These are phyloP conservation scores for Ceratosolen fusciceps DNA, from an alignment of 1,140 invertebrate species.

Conservation along the genomic window DNA sequence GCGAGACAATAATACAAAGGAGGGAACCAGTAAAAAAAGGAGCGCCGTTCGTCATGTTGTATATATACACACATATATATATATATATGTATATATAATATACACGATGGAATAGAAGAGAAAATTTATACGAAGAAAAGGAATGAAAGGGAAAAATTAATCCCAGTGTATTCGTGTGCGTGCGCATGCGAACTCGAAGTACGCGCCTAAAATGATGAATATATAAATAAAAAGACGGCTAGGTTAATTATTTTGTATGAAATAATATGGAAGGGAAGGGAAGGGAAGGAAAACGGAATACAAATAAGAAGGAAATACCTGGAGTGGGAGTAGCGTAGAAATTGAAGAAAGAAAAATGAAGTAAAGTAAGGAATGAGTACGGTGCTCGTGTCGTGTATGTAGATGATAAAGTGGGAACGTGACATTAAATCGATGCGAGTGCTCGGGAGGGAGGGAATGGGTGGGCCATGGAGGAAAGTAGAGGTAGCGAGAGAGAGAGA, in stretches of 20 bases:
- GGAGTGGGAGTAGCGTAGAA: no score
- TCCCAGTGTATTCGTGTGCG: not conserved
- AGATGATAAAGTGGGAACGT: not conserved
- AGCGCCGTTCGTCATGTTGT: not conserved
- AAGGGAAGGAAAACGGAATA: no score
- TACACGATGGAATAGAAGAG: constrained; percentile 22
- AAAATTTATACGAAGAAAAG: not conserved
- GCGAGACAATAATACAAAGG: constrained; percentile 2
- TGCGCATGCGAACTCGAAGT: not conserved
- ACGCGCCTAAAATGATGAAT: not conserved
- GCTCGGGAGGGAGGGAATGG: constrained; percentile 12
- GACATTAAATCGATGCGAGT: no score
- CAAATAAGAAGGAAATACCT: no score
- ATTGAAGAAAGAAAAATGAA: no score
- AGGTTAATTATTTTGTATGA: no score
- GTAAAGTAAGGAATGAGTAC: no score
- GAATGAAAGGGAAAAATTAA: constrained; percentile 14
- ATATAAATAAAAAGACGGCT: not conserved
- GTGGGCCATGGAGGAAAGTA: not conserved
- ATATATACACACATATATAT: no score
- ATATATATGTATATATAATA: no score
- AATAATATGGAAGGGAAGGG: no score
- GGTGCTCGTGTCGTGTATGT: no score
- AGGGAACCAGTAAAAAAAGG: not conserved
- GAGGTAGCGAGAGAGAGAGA: constrained; percentile 3